Conservation (phyloP, 2,797 vertebrate species). For the Peromyscus eremicus region DNA sequence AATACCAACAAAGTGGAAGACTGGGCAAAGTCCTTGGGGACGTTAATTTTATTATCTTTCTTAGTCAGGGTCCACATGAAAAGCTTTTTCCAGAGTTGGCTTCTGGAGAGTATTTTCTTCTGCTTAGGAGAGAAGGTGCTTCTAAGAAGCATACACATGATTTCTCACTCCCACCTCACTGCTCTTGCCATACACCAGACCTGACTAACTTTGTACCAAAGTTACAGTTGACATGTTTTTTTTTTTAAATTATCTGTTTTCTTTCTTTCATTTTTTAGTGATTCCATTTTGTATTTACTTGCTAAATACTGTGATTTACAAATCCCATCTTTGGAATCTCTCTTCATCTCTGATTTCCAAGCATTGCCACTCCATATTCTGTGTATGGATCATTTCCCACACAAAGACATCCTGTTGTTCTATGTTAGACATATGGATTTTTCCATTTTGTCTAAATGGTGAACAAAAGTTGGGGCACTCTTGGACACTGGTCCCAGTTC, state of each 20-base stretch:
- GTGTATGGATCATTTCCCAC: not conserved
- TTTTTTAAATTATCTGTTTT: not conserved
- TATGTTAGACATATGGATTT: not conserved
- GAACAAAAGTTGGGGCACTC: not conserved
- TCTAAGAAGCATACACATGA: not conserved
- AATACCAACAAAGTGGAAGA: not conserved
- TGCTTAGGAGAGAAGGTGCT: not conserved
- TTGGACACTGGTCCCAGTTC: not conserved
- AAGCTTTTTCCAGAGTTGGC: not conserved
- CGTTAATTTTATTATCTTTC: not conserved
- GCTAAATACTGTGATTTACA: not conserved
- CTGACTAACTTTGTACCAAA: not conserved
- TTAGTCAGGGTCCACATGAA: rapidly evolving
- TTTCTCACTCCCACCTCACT: not conserved
- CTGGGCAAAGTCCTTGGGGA: not conserved
- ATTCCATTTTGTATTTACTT: not conserved
- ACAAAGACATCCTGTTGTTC: not conserved
- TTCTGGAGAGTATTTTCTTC: not conserved
- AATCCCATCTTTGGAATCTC: not conserved
- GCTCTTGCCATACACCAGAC: not conserved
- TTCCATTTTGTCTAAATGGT: not conserved
- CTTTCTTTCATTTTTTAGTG: not conserved
- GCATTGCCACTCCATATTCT: not conserved
- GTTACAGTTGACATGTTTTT: not conserved
- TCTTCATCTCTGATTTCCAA: not conserved